Evolutionary conservation across 2,797 vertebrate genomes (phyloP), one percentile per base, ranked within the genome.

Genomic region (Pipistrellus pygmaeus): DNA sequence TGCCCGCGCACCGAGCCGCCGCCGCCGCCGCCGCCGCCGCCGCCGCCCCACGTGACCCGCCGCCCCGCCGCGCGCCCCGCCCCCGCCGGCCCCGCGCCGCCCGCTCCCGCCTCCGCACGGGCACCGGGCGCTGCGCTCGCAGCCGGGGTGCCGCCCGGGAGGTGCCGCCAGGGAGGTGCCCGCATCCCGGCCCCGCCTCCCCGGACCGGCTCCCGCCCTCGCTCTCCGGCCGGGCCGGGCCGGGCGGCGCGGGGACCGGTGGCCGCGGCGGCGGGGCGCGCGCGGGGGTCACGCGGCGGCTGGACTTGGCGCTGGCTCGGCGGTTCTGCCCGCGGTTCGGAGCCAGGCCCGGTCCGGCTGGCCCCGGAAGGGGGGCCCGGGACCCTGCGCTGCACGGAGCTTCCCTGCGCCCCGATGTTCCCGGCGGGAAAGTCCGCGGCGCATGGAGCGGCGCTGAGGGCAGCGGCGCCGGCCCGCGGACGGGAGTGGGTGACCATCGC

Each of bases 1-100:
- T 88, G 90, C 93, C 84, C 75, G 41, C 44, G 44, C 10, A 93
- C 95, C 85, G 80, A 71, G 94, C 82, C 48, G 88, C 82, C 44
- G 27, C 97, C 97, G 96, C 97, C 38, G 38, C 97, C 73, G 84
- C 97, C 97, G 95, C 96, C 94, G 93, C 77, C 62, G 85, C 82
- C 64, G 68, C 95, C 91, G 83, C 96, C 91, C 85, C 95, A 87
- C 89, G 11, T 12, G 98, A 98, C 97, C 30, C 75, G 89, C 44
- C 44, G 97, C 95, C 96, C 51, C 95, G 91, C 84, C 93, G 8
- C 44, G 44, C 1, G 44, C 44, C 51, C 78, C 51, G 41, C 44
- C 64, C 62, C 51, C 12, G 69, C 73, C 38, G 38, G 83, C 85
- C 27, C 72, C 41, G 51, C 51, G 60, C 20, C 41, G 18, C 57